These are phyloP conservation scores for Pogonocherus hispidulus DNA, from an alignment of 2,888 invertebrate species.

Conservation along the genomic window DNA sequence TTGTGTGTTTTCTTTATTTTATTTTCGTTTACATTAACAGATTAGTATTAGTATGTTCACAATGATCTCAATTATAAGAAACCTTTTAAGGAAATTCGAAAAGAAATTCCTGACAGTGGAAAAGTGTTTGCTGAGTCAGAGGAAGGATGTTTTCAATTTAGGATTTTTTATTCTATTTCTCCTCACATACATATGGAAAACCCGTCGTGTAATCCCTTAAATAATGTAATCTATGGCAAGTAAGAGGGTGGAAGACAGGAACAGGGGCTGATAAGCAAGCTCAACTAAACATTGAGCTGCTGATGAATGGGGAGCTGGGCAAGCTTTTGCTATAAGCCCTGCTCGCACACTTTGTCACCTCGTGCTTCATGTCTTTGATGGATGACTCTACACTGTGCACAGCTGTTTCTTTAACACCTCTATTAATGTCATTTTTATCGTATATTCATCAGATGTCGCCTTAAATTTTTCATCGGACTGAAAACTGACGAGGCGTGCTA, in stretches of 20 bases:
- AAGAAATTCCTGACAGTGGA: background rate
- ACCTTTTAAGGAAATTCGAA: background rate
- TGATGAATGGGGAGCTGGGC: conserved; percentile 65
- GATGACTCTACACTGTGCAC: conserved; percentile 63
- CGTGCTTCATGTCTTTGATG: conserved; percentile 66
- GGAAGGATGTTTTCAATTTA: conserved; percentile 15
- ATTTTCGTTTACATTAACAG: no score
- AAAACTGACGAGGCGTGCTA: conserved; percentile 35
- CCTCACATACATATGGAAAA: conserved; percentile 41
- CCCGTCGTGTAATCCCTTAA: conserved; percentile 52
- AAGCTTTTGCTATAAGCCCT: conserved; percentile 62
- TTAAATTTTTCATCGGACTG: conserved; percentile 45
- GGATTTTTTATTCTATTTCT: conserved; percentile 10
- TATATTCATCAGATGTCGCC: conserved; percentile 55
- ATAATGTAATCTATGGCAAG: conserved; percentile 61
- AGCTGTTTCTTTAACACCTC: conserved; percentile 65
- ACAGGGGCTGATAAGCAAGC: conserved; percentile 58
- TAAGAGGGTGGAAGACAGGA: conserved; percentile 52
- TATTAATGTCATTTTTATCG: conserved; percentile 65
- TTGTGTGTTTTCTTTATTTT: no score
- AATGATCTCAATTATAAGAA: no score
- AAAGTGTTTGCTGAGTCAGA: background rate
- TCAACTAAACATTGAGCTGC: conserved; percentile 62
- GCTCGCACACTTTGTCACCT: conserved; percentile 67
- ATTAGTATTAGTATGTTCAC: no score